phyloP scores from a whole-genome alignment of 1,140 invertebrate species.

The Antheraea pernyi region DNA sequence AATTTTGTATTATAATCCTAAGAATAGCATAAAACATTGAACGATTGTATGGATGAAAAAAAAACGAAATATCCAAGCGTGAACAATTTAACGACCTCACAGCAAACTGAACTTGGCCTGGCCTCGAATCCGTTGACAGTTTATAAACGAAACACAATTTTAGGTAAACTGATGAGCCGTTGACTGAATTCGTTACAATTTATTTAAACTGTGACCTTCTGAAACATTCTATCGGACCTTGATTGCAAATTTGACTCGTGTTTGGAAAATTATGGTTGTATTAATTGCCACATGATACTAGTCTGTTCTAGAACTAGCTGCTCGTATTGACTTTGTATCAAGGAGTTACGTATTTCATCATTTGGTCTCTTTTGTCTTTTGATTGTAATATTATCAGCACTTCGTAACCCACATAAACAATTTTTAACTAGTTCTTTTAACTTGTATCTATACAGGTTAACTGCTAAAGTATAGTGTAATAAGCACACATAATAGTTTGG shows the following conservation, averaged over 20 bases:
- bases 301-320: too few species aligned
- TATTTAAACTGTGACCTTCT: background rate
- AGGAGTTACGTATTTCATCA: too few species aligned
- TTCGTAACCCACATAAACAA: too few species aligned
- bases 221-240: background rate
- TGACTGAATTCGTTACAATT: constrained; percentile 1
- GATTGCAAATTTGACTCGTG: background rate
- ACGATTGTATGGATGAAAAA: background rate
- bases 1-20: background rate
- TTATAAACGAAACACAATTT: constrained; percentile 12
- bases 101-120: constrained; percentile 44
- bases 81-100: constrained; percentile 28
- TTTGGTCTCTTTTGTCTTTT: too few species aligned
- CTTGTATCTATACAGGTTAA: too few species aligned
- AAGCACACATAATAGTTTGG: too few species aligned
- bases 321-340: too few species aligned
- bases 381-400: too few species aligned
- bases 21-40: constrained; percentile 15
- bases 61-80: background rate
- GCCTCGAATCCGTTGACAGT: constrained; percentile 21
- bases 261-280: background rate
- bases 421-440: too few species aligned
- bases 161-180: constrained; percentile 23
- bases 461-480: too few species aligned
- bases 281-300: too few species aligned